A percentile compares a stretch with the other conserved stretches of the same genome.
phyloP scores from a whole-genome alignment of 1,140 invertebrate genomes.

The Aphelinus atriplicis region DNA sequence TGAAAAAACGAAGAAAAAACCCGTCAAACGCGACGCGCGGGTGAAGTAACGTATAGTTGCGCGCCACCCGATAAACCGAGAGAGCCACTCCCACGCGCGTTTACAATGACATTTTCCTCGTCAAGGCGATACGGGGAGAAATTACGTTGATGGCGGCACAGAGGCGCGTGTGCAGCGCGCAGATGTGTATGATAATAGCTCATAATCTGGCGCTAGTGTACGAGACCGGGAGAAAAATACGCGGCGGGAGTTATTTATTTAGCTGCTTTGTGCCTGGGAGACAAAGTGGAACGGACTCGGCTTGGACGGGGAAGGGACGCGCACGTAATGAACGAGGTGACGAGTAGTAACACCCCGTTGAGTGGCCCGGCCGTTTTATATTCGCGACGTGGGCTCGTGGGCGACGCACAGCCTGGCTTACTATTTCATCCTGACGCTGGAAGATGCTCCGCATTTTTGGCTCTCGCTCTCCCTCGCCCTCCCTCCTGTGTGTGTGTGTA shows the following conservation, averaged over 20 bases:
- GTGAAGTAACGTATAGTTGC: background rate
- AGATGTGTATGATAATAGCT: conserved; percentile 25
- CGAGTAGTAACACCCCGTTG: conserved; percentile 6
- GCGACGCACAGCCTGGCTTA: background rate
- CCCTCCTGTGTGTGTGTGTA: no score
- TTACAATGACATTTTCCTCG: background rate
- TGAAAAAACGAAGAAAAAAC: background rate
- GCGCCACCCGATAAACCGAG: background rate
- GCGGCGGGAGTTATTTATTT: conserved; percentile 25
- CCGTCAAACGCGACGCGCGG: background rate
- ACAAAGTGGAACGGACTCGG: conserved; percentile 23
- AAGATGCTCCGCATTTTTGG: background rate
- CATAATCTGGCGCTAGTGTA: conserved; percentile 15
- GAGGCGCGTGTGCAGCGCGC: background rate
- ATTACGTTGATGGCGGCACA: background rate
- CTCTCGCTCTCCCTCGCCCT: no score
- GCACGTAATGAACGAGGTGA: conserved; percentile 36
- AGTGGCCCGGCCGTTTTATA: background rate
- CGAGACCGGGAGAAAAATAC: background rate
- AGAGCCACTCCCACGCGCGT: background rate
- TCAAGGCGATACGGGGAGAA: background rate
- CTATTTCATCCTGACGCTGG: no score
- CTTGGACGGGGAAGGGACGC: background rate
- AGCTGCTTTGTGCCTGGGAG: conserved; percentile 22
- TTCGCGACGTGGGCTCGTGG: background rate